Base-by-base conservation (phyloP, 1,140 invertebrate genomes). In the Marisa cornuarietis region DNA sequence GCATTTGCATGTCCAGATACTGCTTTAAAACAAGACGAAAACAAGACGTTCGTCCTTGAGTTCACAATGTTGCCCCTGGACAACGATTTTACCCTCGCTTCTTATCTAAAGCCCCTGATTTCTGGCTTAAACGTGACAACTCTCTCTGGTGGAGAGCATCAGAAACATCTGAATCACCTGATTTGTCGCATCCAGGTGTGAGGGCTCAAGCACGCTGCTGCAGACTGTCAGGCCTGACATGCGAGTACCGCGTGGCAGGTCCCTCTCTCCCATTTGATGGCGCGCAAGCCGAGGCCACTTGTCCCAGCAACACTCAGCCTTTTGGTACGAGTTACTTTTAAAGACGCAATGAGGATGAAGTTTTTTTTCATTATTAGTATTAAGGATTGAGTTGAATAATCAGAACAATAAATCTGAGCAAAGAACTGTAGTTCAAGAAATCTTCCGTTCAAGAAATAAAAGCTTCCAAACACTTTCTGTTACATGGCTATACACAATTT, bases 231-330 rank as follows among this genome's bases (percentile, higher is more conserved):
- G 58, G 61, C 0, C 74, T 76, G 61, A 49, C 22, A 3, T 76
- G 74, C 51, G 26, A 42, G n/a, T 76, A 76, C 61, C 62, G 26
- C n/a, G 26, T 22, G 61, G 74, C 74, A 6, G 73, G 74, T 24
- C 74, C 74, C 13, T 76, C 74, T 63, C 42, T 42, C n/a, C 26
- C 13, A 61, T 49, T 63, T 62, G 61, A 76, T 8, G 74, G 74
- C 0, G 74, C 74, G 9, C 42, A 49, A 58, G 24, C 74, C 1
- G 74, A 76, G 74, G 74, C 26, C 9, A 63, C 20, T 11, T 76
- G 74, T 49, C 13, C 8, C 5, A 4, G 20, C 4, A 8, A 31
- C 20, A n/a, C 31, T 6, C 52, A 61, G 9, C 52, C 72, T 62
- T 11, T 74, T 18, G 72, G 72, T 74, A 26, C 20, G 71, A 26